Evolutionary conservation across 2,888 invertebrate genomes (phyloP).

Genomic region (Epinotia demarniana): DNA sequence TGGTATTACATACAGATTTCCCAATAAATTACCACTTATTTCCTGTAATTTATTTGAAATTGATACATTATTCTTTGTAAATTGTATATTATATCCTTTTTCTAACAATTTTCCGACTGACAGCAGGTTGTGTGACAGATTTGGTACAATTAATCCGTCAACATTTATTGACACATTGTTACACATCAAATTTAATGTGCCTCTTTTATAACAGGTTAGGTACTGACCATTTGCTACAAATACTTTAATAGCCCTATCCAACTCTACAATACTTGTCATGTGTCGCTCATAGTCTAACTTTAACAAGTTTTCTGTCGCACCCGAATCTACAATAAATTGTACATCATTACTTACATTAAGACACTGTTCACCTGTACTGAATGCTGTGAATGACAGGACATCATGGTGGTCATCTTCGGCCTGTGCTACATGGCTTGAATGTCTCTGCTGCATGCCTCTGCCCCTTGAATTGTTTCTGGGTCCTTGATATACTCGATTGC

Average conservation of each 20-base stretch:
- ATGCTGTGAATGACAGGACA: not conserved
- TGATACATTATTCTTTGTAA: not conserved
- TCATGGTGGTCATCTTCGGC: not conserved
- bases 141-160: not conserved
- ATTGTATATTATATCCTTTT: not conserved
- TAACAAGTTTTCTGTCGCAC: not conserved
- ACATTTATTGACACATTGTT: too few relatives aligned
- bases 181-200: too few relatives aligned
- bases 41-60: not conserved
- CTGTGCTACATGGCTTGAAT: not conserved
- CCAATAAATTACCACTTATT: not conserved
- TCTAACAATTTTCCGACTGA: slow-evolving; percentile 7
- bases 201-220: not conserved
- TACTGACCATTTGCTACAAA: slow-evolving; percentile 3
- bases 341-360: not conserved
- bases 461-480: too few relatives aligned
- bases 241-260: not conserved
- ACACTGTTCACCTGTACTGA: not conserved
- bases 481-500: too few relatives aligned
- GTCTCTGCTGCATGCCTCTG: too few relatives aligned
- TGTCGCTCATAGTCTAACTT: not conserved
- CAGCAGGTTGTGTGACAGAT: not conserved
- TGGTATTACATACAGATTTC: slow-evolving; percentile 6
- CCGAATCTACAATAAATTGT: too few relatives aligned
- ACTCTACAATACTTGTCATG: not conserved